Conservation (phyloP, 1,140 invertebrate species). For the Drosophila santomea region DNA sequence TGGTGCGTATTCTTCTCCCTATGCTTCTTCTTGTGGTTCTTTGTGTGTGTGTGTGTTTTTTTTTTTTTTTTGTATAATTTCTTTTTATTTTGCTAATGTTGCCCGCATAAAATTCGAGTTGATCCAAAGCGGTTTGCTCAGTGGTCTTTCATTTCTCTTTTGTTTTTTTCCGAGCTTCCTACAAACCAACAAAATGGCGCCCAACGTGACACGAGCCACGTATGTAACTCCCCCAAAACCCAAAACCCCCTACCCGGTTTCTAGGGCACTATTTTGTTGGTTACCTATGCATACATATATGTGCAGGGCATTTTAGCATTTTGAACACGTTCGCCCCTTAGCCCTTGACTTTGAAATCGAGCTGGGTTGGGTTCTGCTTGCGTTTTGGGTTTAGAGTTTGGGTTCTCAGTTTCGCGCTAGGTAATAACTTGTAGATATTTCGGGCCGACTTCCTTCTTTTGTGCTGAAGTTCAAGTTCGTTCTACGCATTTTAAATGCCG, state of each 20-base stretch:
- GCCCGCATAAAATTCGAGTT: slow-evolving; percentile 77
- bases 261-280: slow-evolving; percentile 32
- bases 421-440: slow-evolving; percentile 25
- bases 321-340: slow-evolving; percentile 64
- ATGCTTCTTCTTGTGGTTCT: slow-evolving; percentile 42
- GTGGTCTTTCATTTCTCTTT: slow-evolving; percentile 65
- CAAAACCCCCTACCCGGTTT: slow-evolving; percentile 8
- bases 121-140: slow-evolving; percentile 64
- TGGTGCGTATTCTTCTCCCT: slow-evolving; percentile 63
- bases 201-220: slow-evolving; percentile 66
- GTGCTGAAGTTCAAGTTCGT: slow-evolving; percentile 75
- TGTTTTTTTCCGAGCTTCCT: slow-evolving; percentile 26
- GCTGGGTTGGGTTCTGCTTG: slow-evolving; percentile 22
- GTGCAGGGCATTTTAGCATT: slow-evolving; percentile 41
- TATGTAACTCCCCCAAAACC: slow-evolving; percentile 40
- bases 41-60: slow-evolving; percentile 13
- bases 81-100: slow-evolving; percentile 62
- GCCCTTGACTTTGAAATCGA: slow-evolving; percentile 71
- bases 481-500: slow-evolving; percentile 71
- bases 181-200: slow-evolving; percentile 65
- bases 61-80: slow-evolving; percentile 10
- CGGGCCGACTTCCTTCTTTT: slow-evolving; percentile 51
- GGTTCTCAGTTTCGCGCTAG: slow-evolving; percentile 22
- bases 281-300: slow-evolving; percentile 3
- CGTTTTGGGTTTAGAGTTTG: neutral